Conservation (phyloP, 2,888 invertebrate genomes). For the Drosophila nr. perissopoda region DNA sequence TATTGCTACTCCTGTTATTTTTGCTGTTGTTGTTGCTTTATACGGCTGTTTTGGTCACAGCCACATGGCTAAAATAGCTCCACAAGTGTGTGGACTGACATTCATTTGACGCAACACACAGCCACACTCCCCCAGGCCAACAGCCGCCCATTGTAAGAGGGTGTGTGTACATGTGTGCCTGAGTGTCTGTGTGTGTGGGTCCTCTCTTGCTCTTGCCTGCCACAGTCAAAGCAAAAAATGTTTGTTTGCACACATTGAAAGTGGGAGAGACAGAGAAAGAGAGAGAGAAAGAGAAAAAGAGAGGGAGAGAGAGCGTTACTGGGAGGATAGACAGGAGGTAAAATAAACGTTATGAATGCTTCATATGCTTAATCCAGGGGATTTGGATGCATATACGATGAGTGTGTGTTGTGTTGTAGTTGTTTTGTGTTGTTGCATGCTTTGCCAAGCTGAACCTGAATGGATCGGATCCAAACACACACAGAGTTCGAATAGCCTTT, state of each 20-base stretch:
- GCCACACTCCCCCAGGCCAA: not conserved
- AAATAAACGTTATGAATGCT: constrained; percentile 83
- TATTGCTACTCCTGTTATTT: not conserved
- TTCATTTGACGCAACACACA: constrained; percentile 37
- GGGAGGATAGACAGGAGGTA: constrained; percentile 33
- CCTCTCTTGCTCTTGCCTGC: constrained; percentile 21
- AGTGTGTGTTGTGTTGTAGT: constrained; percentile 29
- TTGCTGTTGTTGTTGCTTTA: constrained; percentile 17
- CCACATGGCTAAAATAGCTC: constrained; percentile 55
- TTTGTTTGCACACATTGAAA: constrained; percentile 43
- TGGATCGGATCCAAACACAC: constrained; percentile 8
- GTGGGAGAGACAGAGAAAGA: not conserved
- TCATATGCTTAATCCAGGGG: constrained; percentile 85
- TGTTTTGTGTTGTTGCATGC: constrained; percentile 32
- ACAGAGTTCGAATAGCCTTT: constrained; percentile 2
- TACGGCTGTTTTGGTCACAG: constrained; percentile 24
- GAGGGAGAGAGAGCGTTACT: not conserved
- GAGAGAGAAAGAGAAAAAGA: not conserved
- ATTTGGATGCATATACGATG: constrained; percentile 84
- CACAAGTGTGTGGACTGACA: constrained; percentile 70
- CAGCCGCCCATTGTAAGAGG: not conserved
- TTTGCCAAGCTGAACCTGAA: constrained; percentile 30
- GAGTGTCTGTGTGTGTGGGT: constrained; percentile 11
- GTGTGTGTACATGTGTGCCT: not conserved
- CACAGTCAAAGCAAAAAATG: constrained; percentile 39